These are phyloP conservation scores for Epirrhoe alternata DNA, from an alignment of 2,888 invertebrate species.

Conservation along the genomic window DNA sequence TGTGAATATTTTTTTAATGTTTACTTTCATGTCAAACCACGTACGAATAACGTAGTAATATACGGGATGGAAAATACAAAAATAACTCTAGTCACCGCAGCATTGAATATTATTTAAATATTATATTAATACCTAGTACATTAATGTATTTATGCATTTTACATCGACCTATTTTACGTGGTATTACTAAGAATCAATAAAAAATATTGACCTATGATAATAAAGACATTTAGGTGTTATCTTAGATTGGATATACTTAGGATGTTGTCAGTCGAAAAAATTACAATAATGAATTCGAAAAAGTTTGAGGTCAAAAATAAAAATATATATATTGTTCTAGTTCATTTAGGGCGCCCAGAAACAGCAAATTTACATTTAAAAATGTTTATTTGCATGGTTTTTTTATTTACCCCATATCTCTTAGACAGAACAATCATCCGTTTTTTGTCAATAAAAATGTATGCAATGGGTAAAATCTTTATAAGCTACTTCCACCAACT, in stretches of 20 bases:
- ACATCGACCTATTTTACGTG: conserved; percentile 23
- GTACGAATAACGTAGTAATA: conserved; percentile 44
- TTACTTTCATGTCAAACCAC: conserved; percentile 14
- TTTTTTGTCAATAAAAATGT: too few relatives aligned
- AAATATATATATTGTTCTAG: too few relatives aligned
- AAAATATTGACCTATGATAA: conserved; percentile 50
- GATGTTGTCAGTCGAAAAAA: conserved; percentile 33
- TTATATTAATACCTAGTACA: conserved; percentile 17
- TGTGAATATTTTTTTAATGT: conserved; percentile 34
- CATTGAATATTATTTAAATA: conserved; percentile 51
- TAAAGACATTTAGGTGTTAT: conserved; percentile 43
- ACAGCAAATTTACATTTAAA: too few relatives aligned
- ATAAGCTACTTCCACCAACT: neutral
- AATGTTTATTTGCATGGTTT: too few relatives aligned
- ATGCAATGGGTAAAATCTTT: too few relatives aligned
- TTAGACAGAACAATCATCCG: too few relatives aligned
- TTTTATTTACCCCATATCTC: too few relatives aligned
- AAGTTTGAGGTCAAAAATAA: neutral
- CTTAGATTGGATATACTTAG: conserved; percentile 38
- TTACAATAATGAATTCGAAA: neutral
- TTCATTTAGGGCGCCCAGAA: too few relatives aligned
- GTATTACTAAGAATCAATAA: conserved; percentile 45
- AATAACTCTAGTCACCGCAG: conserved; percentile 77
- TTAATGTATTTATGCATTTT: conserved; percentile 44
- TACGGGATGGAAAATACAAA: conserved; percentile 51